Evolutionary conservation across 2,113 vertebrate species (phyloP).

Genomic region (Platysternon megacephalum): DNA sequence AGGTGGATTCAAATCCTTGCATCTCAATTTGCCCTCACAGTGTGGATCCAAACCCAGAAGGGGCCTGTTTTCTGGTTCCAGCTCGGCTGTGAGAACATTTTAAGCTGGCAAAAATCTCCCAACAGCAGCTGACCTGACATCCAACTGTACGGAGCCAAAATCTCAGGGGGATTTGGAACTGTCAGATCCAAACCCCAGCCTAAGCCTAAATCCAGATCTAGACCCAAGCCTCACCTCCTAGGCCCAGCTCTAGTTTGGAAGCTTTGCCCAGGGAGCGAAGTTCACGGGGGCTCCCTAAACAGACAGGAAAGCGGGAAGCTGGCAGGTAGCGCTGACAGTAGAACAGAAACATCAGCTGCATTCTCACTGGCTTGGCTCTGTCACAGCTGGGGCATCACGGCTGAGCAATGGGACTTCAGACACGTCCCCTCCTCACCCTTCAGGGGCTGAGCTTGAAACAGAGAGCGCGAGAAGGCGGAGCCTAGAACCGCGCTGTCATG

Average conservation of each 20-base stretch:
- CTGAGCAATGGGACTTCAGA: background rate
- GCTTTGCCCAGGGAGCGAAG: background rate
- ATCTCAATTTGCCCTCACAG: background rate
- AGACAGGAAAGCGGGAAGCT: background rate
- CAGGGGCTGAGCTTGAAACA: background rate
- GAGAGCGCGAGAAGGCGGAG: conserved; percentile 3
- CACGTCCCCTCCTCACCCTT: background rate
- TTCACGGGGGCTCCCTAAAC: background rate
- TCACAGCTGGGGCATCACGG: background rate
- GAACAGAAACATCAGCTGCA: background rate
- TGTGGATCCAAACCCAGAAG: background rate
- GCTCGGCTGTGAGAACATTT: background rate
- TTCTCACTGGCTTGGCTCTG: background rate
- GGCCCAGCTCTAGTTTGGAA: background rate
- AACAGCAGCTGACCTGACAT: background rate
- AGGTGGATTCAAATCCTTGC: background rate
- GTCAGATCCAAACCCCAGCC: background rate
- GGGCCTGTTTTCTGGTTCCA: background rate
- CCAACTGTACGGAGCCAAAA: background rate
- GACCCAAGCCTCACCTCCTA: too few relatives aligned
- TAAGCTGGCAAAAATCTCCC: background rate
- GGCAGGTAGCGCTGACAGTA: too few relatives aligned
- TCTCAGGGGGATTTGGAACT: too few relatives aligned
- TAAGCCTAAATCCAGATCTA: background rate
- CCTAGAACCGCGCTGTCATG: background rate